Conservation (phyloP, 2,797 vertebrate species). For the Cryptoblepharus egeriae region DNA sequence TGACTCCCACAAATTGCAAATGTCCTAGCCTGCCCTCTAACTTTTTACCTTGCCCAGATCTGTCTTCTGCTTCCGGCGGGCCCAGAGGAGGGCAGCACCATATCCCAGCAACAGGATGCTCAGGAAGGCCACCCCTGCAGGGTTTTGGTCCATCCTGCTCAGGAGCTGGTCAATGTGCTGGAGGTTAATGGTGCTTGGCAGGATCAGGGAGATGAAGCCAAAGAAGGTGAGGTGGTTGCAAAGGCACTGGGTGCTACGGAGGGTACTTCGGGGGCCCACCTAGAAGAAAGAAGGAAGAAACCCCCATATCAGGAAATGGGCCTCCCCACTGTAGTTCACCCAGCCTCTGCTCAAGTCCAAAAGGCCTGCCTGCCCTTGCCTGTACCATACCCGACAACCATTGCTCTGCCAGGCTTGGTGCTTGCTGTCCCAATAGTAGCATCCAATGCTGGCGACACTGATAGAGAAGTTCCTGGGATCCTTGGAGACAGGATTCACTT, state of each 20-base stretch:
- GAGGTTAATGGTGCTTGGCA: constrained; percentile 81
- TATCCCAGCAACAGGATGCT: constrained; percentile 81
- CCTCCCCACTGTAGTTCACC: no score
- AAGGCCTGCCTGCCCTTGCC: no score
- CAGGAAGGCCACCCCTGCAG: constrained; percentile 81
- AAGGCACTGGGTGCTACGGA: constrained; percentile 79
- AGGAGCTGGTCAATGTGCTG: constrained; percentile 76
- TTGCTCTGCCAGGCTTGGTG: constrained; percentile 47
- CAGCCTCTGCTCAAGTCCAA: no score
- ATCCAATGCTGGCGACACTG: constrained; percentile 39
- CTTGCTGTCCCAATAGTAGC: constrained; percentile 61
- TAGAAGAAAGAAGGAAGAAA: constrained; percentile 7
- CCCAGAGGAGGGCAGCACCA: constrained; percentile 79
- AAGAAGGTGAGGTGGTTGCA: constrained; percentile 87
- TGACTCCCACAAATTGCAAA: not conserved
- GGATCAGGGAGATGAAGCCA: constrained; percentile 83
- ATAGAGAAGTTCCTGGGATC: not conserved
- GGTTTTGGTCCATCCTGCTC: constrained; percentile 78
- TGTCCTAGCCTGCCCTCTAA: no score
- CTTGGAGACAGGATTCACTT: not conserved
- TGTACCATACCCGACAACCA: constrained; percentile 59
- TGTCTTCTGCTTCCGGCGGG: constrained; percentile 81
- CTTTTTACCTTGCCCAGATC: constrained; percentile 79
- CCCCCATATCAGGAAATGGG: not conserved
- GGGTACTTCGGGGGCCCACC: constrained; percentile 58